These are phyloP conservation scores for Volucella bombylans DNA, from an alignment of 2,888 invertebrate genomes.

Conservation along the genomic window DNA sequence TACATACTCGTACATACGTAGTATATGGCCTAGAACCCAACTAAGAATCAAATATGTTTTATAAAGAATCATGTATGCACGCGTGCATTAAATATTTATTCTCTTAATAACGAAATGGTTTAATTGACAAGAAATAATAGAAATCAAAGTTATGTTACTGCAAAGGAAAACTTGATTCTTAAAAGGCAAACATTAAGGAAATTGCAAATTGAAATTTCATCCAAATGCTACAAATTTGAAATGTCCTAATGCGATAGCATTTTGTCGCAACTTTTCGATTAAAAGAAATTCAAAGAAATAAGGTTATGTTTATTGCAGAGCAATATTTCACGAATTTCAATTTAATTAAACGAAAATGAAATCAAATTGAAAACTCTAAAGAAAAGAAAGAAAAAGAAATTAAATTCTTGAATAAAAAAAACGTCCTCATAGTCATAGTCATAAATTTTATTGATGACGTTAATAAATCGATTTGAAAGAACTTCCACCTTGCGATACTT, in stretches of 20 bases:
- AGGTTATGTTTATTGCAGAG: constrained; percentile 69
- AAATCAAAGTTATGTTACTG: too few relatives aligned
- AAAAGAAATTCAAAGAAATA: constrained; percentile 52
- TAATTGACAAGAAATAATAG: too few relatives aligned
- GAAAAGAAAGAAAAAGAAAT: constrained; percentile 19
- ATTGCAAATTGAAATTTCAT: too few relatives aligned
- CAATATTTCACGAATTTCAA: constrained; percentile 71
- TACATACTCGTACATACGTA: too few relatives aligned
- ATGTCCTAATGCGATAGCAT: constrained; percentile 49
- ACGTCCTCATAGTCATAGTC: constrained; percentile 59
- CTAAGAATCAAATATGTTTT: too few relatives aligned
- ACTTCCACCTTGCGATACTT: constrained; percentile 63
- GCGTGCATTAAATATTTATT: too few relatives aligned
- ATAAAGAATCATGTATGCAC: too few relatives aligned
- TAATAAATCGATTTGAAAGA: constrained; percentile 72
- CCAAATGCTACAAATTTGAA: constrained; percentile 9
- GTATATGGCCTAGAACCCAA: too few relatives aligned
- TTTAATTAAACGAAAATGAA: constrained; percentile 72
- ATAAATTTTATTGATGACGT: constrained; percentile 73
- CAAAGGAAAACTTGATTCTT: too few relatives aligned
- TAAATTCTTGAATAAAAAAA: constrained; percentile 32
- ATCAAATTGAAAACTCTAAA: constrained; percentile 44
- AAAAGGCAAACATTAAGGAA: too few relatives aligned
- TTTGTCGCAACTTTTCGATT: constrained; percentile 55
- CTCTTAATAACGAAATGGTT: too few relatives aligned